Percentiles rank a stretch among this genome's conserved stretches.
Conservation (phyloP, 2,113 vertebrate genomes). For the Clarias batrachus region DNA sequence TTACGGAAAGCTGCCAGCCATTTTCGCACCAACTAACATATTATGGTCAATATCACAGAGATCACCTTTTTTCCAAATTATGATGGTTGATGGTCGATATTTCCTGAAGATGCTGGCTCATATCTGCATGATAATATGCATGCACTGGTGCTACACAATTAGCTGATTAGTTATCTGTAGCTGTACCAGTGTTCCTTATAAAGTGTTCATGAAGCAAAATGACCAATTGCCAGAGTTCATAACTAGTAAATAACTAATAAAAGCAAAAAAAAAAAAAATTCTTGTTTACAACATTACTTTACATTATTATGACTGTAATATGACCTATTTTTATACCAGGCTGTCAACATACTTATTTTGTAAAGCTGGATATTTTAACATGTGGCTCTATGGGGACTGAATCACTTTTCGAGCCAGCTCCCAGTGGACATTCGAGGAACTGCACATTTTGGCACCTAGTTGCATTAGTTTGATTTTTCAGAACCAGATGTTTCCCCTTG, state of each 20-base stretch:
- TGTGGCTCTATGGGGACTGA: too few species aligned
- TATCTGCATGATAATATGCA: background rate
- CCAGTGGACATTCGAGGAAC: too few species aligned
- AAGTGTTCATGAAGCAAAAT: background rate
- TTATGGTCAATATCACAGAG: background rate
- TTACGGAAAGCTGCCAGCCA: background rate
- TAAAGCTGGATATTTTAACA: too few species aligned
- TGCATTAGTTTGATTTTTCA: too few species aligned
- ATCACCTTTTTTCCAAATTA: background rate
- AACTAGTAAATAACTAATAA: too few species aligned
- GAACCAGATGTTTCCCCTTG: too few species aligned
- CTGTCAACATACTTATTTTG: too few species aligned
- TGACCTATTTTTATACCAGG: constrained; percentile 2
- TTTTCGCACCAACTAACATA: background rate
- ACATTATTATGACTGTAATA: background rate
- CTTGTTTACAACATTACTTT: background rate
- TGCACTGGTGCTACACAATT: background rate
- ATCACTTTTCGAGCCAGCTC: too few species aligned
- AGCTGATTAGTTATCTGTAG: background rate
- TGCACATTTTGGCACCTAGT: too few species aligned
- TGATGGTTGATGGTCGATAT: background rate
- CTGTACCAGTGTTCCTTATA: background rate
- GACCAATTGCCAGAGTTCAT: background rate
- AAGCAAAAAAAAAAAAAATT: too few species aligned
- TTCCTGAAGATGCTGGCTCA: background rate